phyloP scores from a whole-genome alignment of 2,888 invertebrate genomes.

The Laothoe populi region DNA sequence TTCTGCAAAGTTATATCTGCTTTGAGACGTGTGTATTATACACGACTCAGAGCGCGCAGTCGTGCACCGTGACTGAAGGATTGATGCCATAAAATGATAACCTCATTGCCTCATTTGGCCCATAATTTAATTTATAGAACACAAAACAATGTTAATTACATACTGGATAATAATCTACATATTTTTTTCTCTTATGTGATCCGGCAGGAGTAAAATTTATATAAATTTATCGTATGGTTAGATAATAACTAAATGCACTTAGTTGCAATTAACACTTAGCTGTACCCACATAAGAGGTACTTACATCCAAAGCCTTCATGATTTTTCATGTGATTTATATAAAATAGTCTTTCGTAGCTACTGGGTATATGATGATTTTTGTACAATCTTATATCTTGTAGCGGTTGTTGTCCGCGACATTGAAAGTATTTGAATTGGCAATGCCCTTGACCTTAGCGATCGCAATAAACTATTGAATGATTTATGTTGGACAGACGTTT shows the following conservation, averaged over 20 bases:
- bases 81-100: slow-evolving; percentile 8
- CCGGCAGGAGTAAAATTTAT: too few relatives aligned
- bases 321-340: too few relatives aligned
- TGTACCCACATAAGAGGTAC: too few relatives aligned
- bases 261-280: too few relatives aligned
- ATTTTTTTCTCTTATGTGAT: background rate
- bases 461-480: background rate
- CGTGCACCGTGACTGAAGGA: slow-evolving; percentile 47
- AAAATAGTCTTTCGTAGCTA: background rate
- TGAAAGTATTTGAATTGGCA: slow-evolving; percentile 11
- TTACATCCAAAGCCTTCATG: too few relatives aligned
- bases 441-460: slow-evolving; percentile 15
- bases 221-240: too few relatives aligned
- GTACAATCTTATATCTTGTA: background rate
- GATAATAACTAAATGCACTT: too few relatives aligned
- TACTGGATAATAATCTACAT: background rate
- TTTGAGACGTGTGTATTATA: slow-evolving; percentile 48
- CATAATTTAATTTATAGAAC: background rate
- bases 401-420: background rate
- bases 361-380: background rate
- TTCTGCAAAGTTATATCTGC: too few relatives aligned
- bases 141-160: too few relatives aligned
- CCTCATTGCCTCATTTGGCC: background rate
- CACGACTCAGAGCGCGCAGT: slow-evolving; percentile 50
- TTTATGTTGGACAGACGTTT: background rate